These are phyloP conservation scores for Epinotia demarniana DNA, from an alignment of 2,888 invertebrate genomes.

Conservation along the genomic window DNA sequence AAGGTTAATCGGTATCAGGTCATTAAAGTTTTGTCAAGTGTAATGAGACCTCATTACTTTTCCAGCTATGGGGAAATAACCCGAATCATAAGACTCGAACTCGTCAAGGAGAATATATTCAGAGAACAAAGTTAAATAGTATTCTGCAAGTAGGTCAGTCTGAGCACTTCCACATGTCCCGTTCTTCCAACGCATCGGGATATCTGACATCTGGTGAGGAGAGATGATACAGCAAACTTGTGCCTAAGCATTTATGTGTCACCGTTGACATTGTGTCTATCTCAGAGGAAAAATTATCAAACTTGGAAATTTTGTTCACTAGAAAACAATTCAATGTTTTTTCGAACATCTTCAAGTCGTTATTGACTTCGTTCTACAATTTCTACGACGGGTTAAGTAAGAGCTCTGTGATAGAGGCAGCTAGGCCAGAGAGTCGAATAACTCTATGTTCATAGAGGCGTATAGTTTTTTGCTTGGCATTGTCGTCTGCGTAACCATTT, in stretches of 20 bases:
- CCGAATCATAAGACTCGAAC: not conserved
- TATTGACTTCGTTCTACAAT: not conserved
- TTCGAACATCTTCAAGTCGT: no score
- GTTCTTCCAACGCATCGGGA: not conserved
- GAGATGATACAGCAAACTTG: not conserved
- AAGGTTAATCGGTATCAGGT: slow-evolving; percentile 59
- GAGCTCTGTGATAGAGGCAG: not conserved
- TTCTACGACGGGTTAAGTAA: not conserved
- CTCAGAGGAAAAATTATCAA: no score
- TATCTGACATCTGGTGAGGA: not conserved
- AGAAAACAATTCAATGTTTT: no score
- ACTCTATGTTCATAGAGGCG: slow-evolving; percentile 11
- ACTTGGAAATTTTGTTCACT: no score
- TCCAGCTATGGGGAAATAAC: slow-evolving; percentile 4
- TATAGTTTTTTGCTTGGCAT: slow-evolving; percentile 33
- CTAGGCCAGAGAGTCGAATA: not conserved
- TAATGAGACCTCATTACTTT: slow-evolving; percentile 49
- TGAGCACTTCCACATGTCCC: slow-evolving; percentile 2
- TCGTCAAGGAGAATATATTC: not conserved
- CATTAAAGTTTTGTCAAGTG: slow-evolving; percentile 53
- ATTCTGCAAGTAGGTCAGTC: slow-evolving; percentile 11
- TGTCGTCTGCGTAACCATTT: slow-evolving; percentile 41
- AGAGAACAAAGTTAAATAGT: not conserved
- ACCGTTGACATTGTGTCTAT: not conserved
- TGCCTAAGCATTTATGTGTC: not conserved